Conservation (phyloP, 2,888 invertebrate species). For the Chrysotoxum bicinctum region DNA sequence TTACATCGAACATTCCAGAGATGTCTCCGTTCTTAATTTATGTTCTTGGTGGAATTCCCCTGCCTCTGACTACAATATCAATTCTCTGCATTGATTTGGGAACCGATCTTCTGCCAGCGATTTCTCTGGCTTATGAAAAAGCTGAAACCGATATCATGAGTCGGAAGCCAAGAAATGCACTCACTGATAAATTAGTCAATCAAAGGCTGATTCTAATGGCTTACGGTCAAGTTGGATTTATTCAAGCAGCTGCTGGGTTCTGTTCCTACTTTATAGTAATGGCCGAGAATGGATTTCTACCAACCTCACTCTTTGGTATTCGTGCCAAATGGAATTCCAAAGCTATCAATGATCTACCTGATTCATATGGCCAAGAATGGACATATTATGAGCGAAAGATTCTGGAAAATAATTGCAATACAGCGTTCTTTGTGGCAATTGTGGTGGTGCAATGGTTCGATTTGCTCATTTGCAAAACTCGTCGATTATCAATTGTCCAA, state of each 20-base stretch:
- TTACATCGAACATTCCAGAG: conserved; percentile 89
- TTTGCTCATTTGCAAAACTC: conserved; percentile 86
- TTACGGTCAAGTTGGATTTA: conserved; percentile 93
- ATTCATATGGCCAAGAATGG: conserved; percentile 90
- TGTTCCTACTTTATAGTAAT: conserved; percentile 93
- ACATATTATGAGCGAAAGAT: conserved; percentile 86
- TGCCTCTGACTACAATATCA: conserved; percentile 85
- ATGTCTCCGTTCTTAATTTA: conserved; percentile 87
- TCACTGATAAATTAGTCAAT: conserved; percentile 75
- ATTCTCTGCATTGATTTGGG: conserved; percentile 85
- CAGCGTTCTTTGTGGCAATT: conserved; percentile 90
- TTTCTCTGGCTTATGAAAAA: conserved; percentile 60
- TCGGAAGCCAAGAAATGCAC: conserved; percentile 42
- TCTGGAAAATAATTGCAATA: conserved; percentile 88
- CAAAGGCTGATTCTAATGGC: conserved; percentile 87
- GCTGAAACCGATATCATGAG: conserved; percentile 62
- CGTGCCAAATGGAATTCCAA: conserved; percentile 88
- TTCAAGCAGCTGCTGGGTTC: conserved; percentile 93
- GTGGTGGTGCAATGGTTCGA: conserved; percentile 87
- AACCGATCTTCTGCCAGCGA: conserved; percentile 82
- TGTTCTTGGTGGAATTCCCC: conserved; percentile 85
- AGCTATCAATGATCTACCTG: conserved; percentile 86
- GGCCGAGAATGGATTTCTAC: conserved; percentile 92
- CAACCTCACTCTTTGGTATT: conserved; percentile 84
- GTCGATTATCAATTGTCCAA: conserved; percentile 85